These are phyloP conservation scores for Sebastes vulpes DNA, from an alignment of 2,797 vertebrate species.

Conservation along the genomic window DNA sequence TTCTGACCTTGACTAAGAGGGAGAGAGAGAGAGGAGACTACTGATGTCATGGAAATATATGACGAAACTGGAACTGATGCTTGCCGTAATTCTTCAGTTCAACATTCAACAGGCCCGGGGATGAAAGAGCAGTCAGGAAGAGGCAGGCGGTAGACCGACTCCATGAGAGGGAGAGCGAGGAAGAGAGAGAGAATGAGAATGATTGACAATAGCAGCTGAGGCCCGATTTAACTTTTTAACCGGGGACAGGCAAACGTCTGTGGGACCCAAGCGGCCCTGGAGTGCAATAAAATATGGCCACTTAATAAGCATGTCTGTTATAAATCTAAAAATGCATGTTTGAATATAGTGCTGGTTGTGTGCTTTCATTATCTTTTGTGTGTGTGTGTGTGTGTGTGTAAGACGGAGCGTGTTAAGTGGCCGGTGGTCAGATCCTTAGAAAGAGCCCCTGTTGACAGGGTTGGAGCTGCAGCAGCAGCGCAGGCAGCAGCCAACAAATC, in stretches of 20 bases:
- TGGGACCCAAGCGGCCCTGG: constrained; percentile 18
- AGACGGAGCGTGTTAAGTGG: constrained; percentile 39
- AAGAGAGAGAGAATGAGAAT: background rate
- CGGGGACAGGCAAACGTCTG: background rate
- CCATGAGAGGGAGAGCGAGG: background rate
- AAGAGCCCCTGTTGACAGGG: constrained; percentile 46
- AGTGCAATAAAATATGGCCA: constrained; percentile 31
- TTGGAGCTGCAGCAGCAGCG: constrained; percentile 34
- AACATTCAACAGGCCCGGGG: constrained; percentile 43
- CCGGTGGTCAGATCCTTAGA: constrained; percentile 40
- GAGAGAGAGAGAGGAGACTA: constrained; percentile 4
- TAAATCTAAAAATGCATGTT: constrained; percentile 33
- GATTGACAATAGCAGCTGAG: constrained; percentile 68
- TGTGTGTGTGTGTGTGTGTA: background rate
- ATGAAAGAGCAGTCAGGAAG: constrained; percentile 49
- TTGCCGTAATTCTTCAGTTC: constrained; percentile 40
- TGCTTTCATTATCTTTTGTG: constrained; percentile 11
- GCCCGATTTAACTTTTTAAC: constrained; percentile 52
- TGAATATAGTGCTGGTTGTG: constrained; percentile 24
- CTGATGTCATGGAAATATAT: constrained; percentile 41
- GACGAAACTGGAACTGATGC: constrained; percentile 49
- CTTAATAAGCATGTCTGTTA: constrained; percentile 34
- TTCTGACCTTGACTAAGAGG: constrained; percentile 9
- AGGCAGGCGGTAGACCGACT: constrained; percentile 4
- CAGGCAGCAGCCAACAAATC: constrained; percentile 52